phyloP scores from a whole-genome alignment of 2,888 invertebrate species.

The Alsophila aescularia region DNA sequence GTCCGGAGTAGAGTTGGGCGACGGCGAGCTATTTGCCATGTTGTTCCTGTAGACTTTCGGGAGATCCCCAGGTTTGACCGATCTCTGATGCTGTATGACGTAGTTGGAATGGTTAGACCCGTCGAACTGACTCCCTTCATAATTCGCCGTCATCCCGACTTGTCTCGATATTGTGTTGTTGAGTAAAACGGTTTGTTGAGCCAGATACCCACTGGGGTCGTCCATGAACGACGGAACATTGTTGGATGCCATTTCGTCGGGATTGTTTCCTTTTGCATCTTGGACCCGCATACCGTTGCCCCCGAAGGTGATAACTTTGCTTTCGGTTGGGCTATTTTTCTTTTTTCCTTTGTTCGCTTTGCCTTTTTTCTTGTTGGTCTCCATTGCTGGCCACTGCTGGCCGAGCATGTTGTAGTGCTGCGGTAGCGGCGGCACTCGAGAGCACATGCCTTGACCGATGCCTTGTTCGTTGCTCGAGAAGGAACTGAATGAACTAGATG shows the following conservation, averaged over 20 bases:
- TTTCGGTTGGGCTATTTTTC: slow-evolving; percentile 63
- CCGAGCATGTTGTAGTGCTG: slow-evolving; percentile 84
- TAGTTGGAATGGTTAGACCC: slow-evolving; percentile 49
- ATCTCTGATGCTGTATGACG: slow-evolving; percentile 58
- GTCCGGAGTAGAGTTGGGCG: slow-evolving; percentile 76
- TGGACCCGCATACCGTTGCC: slow-evolving; percentile 67
- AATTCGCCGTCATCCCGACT: slow-evolving; percentile 70
- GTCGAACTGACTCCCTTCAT: slow-evolving; percentile 65
- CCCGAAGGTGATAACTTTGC: slow-evolving; percentile 60
- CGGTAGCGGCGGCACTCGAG: slow-evolving; percentile 89
- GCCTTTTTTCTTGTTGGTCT: slow-evolving; percentile 79
- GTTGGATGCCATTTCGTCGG: slow-evolving; percentile 77
- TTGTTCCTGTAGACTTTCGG: slow-evolving; percentile 63
- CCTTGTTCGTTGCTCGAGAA: slow-evolving; percentile 65
- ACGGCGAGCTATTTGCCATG: slow-evolving; percentile 68
- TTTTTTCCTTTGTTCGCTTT: slow-evolving; percentile 85
- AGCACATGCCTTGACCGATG: slow-evolving; percentile 83
- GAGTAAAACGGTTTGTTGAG: slow-evolving; percentile 94
- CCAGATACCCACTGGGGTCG: slow-evolving; percentile 95
- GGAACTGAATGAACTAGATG: slow-evolving; percentile 60
- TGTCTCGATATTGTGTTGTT: slow-evolving; percentile 92
- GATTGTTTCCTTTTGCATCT: slow-evolving; percentile 71
- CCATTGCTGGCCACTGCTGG: slow-evolving; percentile 75
- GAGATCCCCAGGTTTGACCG: slow-evolving; percentile 57
- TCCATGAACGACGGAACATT: slow-evolving; percentile 94